Base-by-base conservation (phyloP, 2,113 vertebrate species). In the Pimephales promelas region DNA sequence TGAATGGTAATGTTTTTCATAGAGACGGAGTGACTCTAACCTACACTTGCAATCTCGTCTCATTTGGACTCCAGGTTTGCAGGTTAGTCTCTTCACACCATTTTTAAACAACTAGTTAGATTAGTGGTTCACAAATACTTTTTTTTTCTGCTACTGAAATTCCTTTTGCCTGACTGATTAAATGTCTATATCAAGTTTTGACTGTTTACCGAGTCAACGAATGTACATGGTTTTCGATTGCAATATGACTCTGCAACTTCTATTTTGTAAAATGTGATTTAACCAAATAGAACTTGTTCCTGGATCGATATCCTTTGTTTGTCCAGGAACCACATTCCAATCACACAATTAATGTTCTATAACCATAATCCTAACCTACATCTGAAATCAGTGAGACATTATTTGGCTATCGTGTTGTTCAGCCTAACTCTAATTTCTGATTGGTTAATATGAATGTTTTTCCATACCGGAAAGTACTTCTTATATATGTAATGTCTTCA, bases 201-300 rank as follows among this genome's bases (percentile, higher is more conserved):
- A 18, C 31, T 36, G 4, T 31, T 36, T 34, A 34, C 61, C 20
- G 31, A 13, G 34, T 70, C 4, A 36, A 66, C 0, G 20, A 36
- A 8, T 9, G 0, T 13, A 22, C 18, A 2, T 54, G 18, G 18
- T 20, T 54, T 16, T 54, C 49, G 49, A 54, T 2, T 54, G 18
- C 18, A 54, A 22, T 22, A 54, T 54, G n/a, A 61, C 57, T 59
- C 57, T 26, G 57, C 57, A 61, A 61, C n/a, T 43, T 47, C 11
- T 13, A 26, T 47, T 72, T 24, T 47, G 11, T 47, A n/a, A 22
- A 72, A 24, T 45, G 11, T 71, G 2, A 13, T n/a, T 3, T 71
- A 71, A 45, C 5, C n/a, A 72, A 47, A 72, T 26, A 47, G 5
- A 72, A 26, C n/a, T 72, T 26, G n/a, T 72, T 45, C 70, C 70